Conservation (phyloP, 1,140 invertebrate genomes). For the Meloidogyne floridensis region DNA sequence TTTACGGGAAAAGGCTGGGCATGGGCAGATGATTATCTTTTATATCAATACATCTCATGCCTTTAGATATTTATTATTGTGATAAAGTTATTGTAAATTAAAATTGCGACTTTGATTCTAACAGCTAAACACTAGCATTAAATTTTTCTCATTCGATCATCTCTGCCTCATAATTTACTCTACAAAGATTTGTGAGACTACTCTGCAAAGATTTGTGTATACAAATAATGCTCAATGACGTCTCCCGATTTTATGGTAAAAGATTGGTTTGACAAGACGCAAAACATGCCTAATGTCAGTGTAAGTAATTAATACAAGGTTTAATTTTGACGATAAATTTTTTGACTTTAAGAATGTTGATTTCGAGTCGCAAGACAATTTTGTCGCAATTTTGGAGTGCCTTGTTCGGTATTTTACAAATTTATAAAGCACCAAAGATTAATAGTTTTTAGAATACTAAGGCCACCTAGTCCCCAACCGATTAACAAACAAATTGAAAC, state of each 20-base stretch:
- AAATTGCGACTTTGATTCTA: not conserved
- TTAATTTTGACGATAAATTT: too few relatives aligned
- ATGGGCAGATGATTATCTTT: constrained; percentile 26
- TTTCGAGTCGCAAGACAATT: not conserved
- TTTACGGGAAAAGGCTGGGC: constrained; percentile 23
- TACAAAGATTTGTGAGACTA: too few relatives aligned
- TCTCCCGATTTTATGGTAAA: too few relatives aligned
- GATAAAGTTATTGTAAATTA: not conserved
- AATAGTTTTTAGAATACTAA: not conserved
- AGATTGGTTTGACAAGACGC: too few relatives aligned
- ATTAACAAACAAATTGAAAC: not conserved
- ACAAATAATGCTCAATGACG: too few relatives aligned
- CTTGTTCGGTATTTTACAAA: too few relatives aligned
- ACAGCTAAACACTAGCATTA: not conserved
- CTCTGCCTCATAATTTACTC: too few relatives aligned
- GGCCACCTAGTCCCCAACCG: not conserved
- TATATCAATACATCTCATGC: constrained; percentile 23
- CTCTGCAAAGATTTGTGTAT: too few relatives aligned
- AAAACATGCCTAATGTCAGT: too few relatives aligned
- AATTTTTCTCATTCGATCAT: not conserved
- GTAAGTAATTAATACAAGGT: too few relatives aligned
- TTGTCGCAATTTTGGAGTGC: not conserved
- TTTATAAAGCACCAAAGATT: too few relatives aligned
- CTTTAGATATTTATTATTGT: constrained; percentile 9
- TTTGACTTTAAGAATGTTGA: too few relatives aligned